phyloP scores from a whole-genome alignment of 2,888 invertebrate genomes.

The Danaus chrysippus region DNA sequence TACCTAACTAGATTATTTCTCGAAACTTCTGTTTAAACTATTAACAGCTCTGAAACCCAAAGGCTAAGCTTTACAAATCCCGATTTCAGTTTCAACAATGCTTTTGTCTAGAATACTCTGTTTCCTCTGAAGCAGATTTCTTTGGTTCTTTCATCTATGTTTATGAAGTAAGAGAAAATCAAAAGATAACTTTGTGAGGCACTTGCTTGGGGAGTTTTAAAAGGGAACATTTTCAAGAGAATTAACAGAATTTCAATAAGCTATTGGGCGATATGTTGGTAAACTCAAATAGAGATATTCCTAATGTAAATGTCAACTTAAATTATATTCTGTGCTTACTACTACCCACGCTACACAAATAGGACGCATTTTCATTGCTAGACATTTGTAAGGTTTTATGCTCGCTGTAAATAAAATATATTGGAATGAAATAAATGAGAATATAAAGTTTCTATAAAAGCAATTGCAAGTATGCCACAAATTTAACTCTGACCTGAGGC shows the following conservation, averaged over 20 bases:
- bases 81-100: constrained; percentile 3
- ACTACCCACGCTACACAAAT: constrained; percentile 19
- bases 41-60: constrained; percentile 52
- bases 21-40: constrained; percentile 57
- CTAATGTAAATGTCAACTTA: constrained; percentile 20
- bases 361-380: constrained; percentile 15
- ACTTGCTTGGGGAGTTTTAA: too few species aligned
- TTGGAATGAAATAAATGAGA: neutral
- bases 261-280: neutral
- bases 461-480: neutral
- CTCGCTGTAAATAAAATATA: neutral
- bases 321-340: constrained; percentile 19
- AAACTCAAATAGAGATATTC: constrained; percentile 5
- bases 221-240: too few species aligned
- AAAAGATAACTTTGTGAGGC: too few species aligned
- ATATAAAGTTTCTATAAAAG: neutral
- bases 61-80: constrained; percentile 29
- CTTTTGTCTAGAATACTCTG: constrained; percentile 6
- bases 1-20: constrained; percentile 68
- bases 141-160: neutral
- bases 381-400: constrained; percentile 5
- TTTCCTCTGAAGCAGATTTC: neutral
- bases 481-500: too few species aligned
- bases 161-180: neutral
- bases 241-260: neutral